A percentile compares a stretch with the other conserved stretches of the same genome.
These are phyloP conservation scores for Poecilia picta DNA, from an alignment of 2,797 vertebrate genomes.

Conservation along the genomic window DNA sequence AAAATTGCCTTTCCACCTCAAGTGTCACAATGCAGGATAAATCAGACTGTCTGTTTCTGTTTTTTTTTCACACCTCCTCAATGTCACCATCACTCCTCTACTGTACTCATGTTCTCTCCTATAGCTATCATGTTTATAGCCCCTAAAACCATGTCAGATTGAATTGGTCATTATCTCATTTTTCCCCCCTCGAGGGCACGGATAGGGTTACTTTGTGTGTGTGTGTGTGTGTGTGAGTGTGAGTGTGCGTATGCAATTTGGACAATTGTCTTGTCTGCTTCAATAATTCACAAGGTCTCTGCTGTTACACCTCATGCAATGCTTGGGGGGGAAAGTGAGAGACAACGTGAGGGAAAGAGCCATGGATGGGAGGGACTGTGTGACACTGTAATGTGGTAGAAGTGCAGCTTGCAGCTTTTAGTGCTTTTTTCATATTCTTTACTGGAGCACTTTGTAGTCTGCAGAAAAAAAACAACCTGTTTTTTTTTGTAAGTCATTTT, in stretches of 20 bases:
- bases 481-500: not conserved
- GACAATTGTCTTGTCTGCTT: conserved; percentile 70
- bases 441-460: conserved; percentile 40
- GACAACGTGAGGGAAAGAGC: not conserved
- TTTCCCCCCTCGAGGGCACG: conserved; percentile 51
- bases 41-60: conserved; percentile 43
- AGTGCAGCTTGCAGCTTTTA: conserved; percentile 49
- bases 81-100: conserved; percentile 39
- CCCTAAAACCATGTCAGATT: conserved; percentile 71
- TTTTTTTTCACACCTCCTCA: conserved; percentile 41
- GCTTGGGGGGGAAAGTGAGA: conserved; percentile 34
- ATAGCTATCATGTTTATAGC: conserved; percentile 62
- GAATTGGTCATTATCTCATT: conserved; percentile 75
- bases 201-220: conserved; percentile 66
- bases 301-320: conserved; percentile 56
- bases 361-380: conserved; percentile 1
- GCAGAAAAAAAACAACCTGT: not conserved
- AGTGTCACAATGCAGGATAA: conserved; percentile 43
- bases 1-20: conserved; percentile 17
- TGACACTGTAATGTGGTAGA: conserved; percentile 48
- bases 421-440: conserved; percentile 41
- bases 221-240: conserved; percentile 55
- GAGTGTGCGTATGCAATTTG: conserved; percentile 40
- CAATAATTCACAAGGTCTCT: conserved; percentile 76
- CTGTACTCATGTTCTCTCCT: conserved; percentile 13